phyloP scores from a whole-genome alignment of 2,113 vertebrate species.

The Labeo catla region DNA sequence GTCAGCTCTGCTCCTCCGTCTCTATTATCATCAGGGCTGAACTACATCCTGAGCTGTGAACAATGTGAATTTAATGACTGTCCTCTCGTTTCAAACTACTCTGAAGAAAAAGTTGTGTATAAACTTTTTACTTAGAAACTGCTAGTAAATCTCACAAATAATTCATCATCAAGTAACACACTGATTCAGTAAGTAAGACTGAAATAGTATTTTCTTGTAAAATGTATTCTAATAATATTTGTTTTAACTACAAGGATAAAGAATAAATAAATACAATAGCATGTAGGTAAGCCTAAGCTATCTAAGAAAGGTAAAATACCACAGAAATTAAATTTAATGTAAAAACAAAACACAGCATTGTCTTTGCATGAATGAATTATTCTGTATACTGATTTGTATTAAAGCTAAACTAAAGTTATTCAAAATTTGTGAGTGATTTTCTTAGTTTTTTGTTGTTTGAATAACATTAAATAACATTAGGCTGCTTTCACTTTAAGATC shows the following conservation, averaged over 20 bases:
- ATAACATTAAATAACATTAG: too few species aligned
- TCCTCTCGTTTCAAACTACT: background rate
- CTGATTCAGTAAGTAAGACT: too few species aligned
- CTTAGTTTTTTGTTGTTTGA: background rate
- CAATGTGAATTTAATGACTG: background rate
- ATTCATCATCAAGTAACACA: background rate
- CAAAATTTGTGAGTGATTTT: background rate
- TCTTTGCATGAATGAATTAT: background rate
- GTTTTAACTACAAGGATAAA: background rate
- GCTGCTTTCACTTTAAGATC: too few species aligned
- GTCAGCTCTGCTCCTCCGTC: background rate
- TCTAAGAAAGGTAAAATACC: background rate
- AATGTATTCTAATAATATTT: background rate
- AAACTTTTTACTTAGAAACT: background rate
- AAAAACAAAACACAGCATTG: background rate
- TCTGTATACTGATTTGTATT: background rate
- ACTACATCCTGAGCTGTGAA: background rate
- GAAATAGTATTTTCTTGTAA: background rate
- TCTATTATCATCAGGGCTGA: slow-evolving; percentile 7
- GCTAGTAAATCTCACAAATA: background rate
- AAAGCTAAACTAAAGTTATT: background rate
- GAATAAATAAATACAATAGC: background rate
- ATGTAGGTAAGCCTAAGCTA: background rate
- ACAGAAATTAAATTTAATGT: too few species aligned
- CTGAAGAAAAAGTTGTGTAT: background rate